Evolutionary conservation across 2,888 invertebrate species (phyloP), one percentile per base, ranked within the genome.

Genomic region (Drosophila robusta): DNA sequence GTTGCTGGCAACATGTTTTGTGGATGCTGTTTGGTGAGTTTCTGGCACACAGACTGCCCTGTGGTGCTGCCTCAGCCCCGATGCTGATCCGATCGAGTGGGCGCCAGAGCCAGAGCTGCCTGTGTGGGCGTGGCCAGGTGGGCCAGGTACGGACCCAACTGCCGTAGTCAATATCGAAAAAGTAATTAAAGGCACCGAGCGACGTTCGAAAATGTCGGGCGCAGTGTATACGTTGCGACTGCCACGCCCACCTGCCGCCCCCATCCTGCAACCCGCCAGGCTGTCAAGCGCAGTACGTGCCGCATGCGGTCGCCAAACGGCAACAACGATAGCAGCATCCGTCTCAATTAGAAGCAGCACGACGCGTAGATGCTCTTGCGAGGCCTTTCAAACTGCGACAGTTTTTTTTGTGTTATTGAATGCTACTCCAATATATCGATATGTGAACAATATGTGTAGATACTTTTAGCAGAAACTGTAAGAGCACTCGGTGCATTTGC

Each of bases 241-340:
- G 67, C 71, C 80, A 78, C 78, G 80, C 83, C 72, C 55, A 58
- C 52, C 46, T 16, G 24, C 38, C 34, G 24, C 41, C 44, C 42
- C n/a, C 57, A 52, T 26, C 50, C 46, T 51, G 14, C 44, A 34
- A 18, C 51, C 32, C 52, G 38, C 42, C 61, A 26, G 42, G 42
- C 80, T 87, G 80, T 87, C 80, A 81, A 80, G 81, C 83, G 80
- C 80, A 86, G 66, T 78, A 81, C 85, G 87, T 82, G 82, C 75
- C 85, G 73, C 75, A 73, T 82, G 82, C 82, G 87, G 82, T 85
- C 58, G 70, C 66, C 63, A 85, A 87, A 84, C 46, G 66, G 70
- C 76, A 80, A 62, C 68, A 75, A 47, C 78, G 63, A 58, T 52
- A 58, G 54, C 42, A 51, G 50, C 54, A 44, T 26, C 61, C 4